phyloP scores from a whole-genome alignment of 2,797 vertebrate genomes.

The Sarcophilus harrisii region DNA sequence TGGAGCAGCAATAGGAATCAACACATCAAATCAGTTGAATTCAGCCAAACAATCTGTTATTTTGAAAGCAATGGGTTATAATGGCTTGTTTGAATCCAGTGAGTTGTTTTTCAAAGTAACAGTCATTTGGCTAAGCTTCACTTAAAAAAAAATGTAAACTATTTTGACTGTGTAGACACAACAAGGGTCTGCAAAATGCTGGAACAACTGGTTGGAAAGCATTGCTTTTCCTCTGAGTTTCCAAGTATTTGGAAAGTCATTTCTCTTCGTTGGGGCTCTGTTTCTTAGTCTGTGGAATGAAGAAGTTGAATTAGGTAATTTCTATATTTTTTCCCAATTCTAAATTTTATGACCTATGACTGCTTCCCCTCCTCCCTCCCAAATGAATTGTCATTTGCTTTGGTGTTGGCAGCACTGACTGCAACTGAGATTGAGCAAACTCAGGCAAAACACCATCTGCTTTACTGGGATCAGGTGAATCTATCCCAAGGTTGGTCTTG shows the following conservation, averaged over 20 bases:
- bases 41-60: not conserved
- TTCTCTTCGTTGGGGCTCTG: not conserved
- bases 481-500: not conserved
- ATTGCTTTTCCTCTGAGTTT: not conserved
- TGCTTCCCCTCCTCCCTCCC: not conserved
- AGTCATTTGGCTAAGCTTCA: not conserved
- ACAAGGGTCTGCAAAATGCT: slow-evolving; percentile 7
- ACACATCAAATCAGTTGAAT: not conserved
- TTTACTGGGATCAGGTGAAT: not conserved
- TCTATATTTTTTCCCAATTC: not conserved
- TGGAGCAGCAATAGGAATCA: not conserved
- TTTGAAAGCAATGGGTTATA: slow-evolving; percentile 9
- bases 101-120: slow-evolving; percentile 1
- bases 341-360: not conserved
- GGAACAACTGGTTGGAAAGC: not conserved
- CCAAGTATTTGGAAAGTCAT: not conserved
- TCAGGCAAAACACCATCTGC: not conserved
- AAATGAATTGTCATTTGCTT: not conserved
- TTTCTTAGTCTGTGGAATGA: not conserved
- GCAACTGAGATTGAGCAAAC: not conserved
- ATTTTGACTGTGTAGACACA: slow-evolving; percentile 11
- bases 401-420: not conserved
- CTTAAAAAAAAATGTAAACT: slow-evolving; percentile 5
- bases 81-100: not conserved
- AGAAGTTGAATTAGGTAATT: not conserved